Base-by-base conservation (phyloP, 2,888 invertebrate species). In the Eilema depressum region DNA sequence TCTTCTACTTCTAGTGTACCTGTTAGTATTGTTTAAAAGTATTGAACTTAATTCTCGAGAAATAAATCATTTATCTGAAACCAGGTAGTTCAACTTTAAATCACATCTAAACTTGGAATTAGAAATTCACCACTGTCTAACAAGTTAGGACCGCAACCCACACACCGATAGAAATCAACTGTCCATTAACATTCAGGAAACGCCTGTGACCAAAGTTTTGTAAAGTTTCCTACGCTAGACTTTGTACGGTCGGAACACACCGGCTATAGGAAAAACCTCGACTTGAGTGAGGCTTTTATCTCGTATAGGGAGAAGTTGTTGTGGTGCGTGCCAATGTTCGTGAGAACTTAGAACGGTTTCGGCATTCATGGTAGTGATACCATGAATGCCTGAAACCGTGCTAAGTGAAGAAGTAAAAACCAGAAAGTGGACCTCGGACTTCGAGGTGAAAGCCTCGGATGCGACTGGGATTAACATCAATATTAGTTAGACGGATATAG, bases 121-220 rank as follows among this genome's bases (percentile, higher is more conserved):
- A 76, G 60, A 64, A 68, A 79, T 74, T 69, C 68, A 67, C 41
- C 60, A 23, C 62, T 26, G 56, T 59, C 72, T 66, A 73, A 59
- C 69, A 74, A 71, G 69, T 77, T 79, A 66, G 59, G 76, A 74
- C 73, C 74, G 33, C 73, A 71, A 62, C 64, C 61, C 71, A 66
- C 71, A 75, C 74, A 74, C 64, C 66, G 73, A 77, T 72, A 74
- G 75, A 75, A 81, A 75, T 73, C 76, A 71, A 81, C 69, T 67
- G 69, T 69, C 79, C 75, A 80, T 82, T 80, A 71, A 71, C 62
- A 82, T 82, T 78, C 77, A 70, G 69, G 63, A 56, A 74, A 69
- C 71, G 66, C 59, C 4, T 26, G 33, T 53, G 53, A n/a, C 20
- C 53, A 53, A n/a, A 72, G 73, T 75, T 78, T 78, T 70, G 73